Base-by-base conservation (phyloP, 1,140 invertebrate species). In the Rhynchophorus ferrugineus region DNA sequence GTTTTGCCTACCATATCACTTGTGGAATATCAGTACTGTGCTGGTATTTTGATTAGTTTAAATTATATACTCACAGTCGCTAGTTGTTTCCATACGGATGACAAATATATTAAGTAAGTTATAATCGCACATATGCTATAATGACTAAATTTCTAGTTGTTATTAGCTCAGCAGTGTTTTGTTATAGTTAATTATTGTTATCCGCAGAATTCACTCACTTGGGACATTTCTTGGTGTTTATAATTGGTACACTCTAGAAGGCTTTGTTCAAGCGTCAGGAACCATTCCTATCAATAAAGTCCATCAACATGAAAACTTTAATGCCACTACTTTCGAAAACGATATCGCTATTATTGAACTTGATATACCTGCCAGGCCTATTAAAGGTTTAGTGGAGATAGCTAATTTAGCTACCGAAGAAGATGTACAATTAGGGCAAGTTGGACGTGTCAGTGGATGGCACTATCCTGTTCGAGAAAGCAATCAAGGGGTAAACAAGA, bases 241-340 rank as follows among this genome's bases (percentile, higher is more conserved):
- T 11, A 29, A 29, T 11, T 29, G 24, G 24, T 29, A 29, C 24
- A 29, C 11, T 5, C 24, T 29, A 6, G 24, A 29, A 29, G 24
- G 11, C 11, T 29, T 29, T 29, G 24, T 29, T 11, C 24, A 29
- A 29, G 11, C 5, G 5, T 29, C 5, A 5, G 24, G 24, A 6
- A 29, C 11, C 24, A 29, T 29, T 29, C 24, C 24, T 13, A 19
- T 44, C 5, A 3, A 24, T 1, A 1, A 3, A 7, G 41, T 24
- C 7, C 14, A 11, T 3, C 3, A 2, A 20, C 41, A 44, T 24
- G 41, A 44, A 13, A 21, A 16, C n/a, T 44, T 24, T 13, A 44
- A 44, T 24, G 20, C 20, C 11, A 44, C 41, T 13, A 44, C 41
- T 24, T 19, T 24, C 22, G 20, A 44, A 44, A 44, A 44, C 29